A percentile compares a stretch with the other conserved stretches of the same genome.
phyloP scores from a whole-genome alignment of 2,113 vertebrate species.

The Ictidomys tridecemlineatus region DNA sequence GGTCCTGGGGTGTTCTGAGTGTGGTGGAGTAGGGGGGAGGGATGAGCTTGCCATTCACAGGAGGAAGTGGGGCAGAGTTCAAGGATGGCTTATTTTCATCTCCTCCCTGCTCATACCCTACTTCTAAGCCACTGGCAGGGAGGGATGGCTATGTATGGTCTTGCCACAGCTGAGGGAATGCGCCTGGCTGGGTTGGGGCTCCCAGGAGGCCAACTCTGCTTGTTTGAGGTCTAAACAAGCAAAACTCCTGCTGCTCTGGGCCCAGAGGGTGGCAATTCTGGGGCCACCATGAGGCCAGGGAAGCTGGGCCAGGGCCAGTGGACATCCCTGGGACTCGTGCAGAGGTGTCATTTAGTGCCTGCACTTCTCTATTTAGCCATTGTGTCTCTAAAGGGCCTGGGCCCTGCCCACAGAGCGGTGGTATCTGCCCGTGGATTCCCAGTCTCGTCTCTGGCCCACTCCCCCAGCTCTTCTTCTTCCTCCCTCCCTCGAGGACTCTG shows the following conservation, averaged over 20 bases:
- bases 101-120: not conserved
- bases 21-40: not conserved
- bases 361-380: not conserved
- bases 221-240: not conserved
- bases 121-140: not conserved
- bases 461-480: not conserved
- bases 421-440: not conserved
- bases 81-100: constrained; percentile 1
- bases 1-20: not conserved
- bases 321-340: not conserved
- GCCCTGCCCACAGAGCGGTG: not conserved
- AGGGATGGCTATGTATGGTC: not conserved
- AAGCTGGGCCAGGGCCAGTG: not conserved
- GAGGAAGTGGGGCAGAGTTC: constrained; percentile 65
- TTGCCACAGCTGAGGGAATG: not conserved
- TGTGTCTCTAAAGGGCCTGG: not conserved
- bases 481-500: not conserved
- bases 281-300: not conserved
- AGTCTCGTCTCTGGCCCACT: not conserved
- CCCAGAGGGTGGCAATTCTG: not conserved
- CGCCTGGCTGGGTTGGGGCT: not conserved
- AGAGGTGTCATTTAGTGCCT: not conserved
- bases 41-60: constrained; percentile 15
- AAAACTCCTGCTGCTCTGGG: not conserved
- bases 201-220: not conserved